phyloP scores from a whole-genome alignment of 2,888 invertebrate species.

The Spodoptera littoralis region DNA sequence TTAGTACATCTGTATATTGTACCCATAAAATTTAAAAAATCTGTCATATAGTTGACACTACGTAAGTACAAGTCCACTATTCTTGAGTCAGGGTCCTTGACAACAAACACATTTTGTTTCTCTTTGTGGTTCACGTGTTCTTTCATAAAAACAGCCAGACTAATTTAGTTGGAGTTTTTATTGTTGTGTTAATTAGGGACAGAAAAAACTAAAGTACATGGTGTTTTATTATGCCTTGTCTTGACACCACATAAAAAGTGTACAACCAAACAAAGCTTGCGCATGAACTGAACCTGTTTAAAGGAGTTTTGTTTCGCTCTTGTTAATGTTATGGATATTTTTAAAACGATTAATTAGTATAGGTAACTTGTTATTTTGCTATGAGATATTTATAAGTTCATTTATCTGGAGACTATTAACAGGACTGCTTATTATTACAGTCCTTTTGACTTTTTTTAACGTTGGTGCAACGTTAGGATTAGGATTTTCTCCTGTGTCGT shows the following conservation, averaged over 20 bases:
- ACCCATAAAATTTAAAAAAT: too few relatives aligned
- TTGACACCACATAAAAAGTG: slow-evolving; percentile 47
- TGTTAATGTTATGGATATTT: slow-evolving; percentile 1
- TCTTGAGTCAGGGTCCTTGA: slow-evolving; percentile 4
- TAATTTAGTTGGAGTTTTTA: slow-evolving; percentile 52
- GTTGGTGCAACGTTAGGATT: too few relatives aligned
- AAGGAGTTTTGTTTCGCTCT: slow-evolving; percentile 7
- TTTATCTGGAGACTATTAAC: background rate
- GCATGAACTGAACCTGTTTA: slow-evolving; percentile 37
- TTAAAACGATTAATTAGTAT: slow-evolving; percentile 5
- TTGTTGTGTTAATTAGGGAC: slow-evolving; percentile 54
- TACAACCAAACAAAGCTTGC: slow-evolving; percentile 23
- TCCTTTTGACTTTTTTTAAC: too few relatives aligned
- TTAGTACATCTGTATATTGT: too few relatives aligned
- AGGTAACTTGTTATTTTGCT: background rate
- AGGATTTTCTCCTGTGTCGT: too few relatives aligned
- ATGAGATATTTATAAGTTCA: too few relatives aligned
- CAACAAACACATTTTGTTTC: slow-evolving; percentile 18
- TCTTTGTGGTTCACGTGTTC: slow-evolving; percentile 28
- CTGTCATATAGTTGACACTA: background rate
- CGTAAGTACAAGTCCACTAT: background rate
- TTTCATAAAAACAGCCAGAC: slow-evolving; percentile 44
- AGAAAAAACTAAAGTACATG: slow-evolving; percentile 49
- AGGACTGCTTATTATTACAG: background rate
- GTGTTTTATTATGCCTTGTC: slow-evolving; percentile 51